Evolutionary conservation across 2,797 vertebrate genomes (phyloP), one percentile per base, ranked within the genome.

Genomic region (Anisognathus igniventris): DNA sequence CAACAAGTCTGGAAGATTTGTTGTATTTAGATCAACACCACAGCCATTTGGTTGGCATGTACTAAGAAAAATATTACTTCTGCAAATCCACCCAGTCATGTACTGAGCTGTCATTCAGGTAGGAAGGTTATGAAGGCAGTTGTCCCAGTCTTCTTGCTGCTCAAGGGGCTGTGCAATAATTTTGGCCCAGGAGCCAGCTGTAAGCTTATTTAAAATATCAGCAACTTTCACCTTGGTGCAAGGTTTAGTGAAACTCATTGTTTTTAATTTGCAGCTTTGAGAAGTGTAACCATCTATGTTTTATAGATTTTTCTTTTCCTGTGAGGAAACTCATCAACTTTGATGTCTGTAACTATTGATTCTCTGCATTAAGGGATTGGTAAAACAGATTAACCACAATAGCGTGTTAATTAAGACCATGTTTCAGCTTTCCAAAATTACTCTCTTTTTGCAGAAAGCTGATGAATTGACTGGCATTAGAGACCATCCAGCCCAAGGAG

Each of bases 351-450:
- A 95, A 93, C 73, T 92, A 95, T 96, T 94, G 96, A 97, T 97
- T 96, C 95, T 84, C 70, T 86, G 80, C 93, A 96, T 97, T 96
- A 96, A 93, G 92, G 86, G 90, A 93, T 93, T 93, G 94, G 90
- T 96, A 92, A 96, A 97, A 96, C 90, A 97, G 96, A 95, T 97
- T 97, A 96, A 70, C 70, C 73, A 86, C 95, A 95, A 96, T 77
- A 95, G 95, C 84, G 93, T 96, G 95, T 94, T 97, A 96, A 97
- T 97, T 96, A 97, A 96, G 92, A 93, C 85, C 75, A 90, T 92
- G 94, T 93, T 96, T 96, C 88, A 96, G 84, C 92, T 94, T 95
- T 91, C 80, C 88, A 92, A 92, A 96, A 94, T 96, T 84, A 85
- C 90, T 96, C 65, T 71, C 48, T 71, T 81, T 92, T 85, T 93